Conservation (phyloP, 2,113 vertebrate species). For the Tenrec ecaudatus region DNA sequence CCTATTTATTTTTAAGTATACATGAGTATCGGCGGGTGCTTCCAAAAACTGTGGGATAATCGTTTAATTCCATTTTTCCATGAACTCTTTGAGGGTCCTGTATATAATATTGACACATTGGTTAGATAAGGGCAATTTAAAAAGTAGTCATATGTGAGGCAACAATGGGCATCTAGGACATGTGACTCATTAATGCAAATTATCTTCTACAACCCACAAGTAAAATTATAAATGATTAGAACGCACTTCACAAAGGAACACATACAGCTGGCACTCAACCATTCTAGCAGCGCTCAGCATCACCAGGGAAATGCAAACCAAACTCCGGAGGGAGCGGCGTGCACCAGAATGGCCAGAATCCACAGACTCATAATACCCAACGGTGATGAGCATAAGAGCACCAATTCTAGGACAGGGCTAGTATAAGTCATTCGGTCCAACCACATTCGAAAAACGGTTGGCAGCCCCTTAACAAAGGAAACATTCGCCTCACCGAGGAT, state of each 20-base stretch:
- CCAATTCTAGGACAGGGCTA: slow-evolving; percentile 3
- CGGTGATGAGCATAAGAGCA: not conserved
- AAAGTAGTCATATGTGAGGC: not conserved
- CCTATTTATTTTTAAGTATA: slow-evolving; percentile 32
- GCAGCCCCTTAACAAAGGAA: slow-evolving; percentile 29
- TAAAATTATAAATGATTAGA: slow-evolving; percentile 34
- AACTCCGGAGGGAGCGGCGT: too few species aligned
- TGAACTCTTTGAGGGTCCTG: too few species aligned
- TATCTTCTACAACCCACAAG: slow-evolving; percentile 14
- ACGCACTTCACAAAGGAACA: slow-evolving; percentile 33
- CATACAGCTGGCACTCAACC: not conserved
- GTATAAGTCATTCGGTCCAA: slow-evolving; percentile 23
- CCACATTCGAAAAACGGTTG: slow-evolving; percentile 12
- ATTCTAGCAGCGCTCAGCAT: slow-evolving; percentile 3
- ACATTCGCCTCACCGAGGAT: slow-evolving; percentile 20
- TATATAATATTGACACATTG: not conserved
- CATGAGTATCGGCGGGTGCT: too few species aligned
- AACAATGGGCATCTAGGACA: slow-evolving; percentile 1
- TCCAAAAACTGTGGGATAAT: too few species aligned
- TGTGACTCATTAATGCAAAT: slow-evolving; percentile 1
- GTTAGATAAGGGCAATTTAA: slow-evolving; percentile 36
- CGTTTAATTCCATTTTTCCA: too few species aligned
- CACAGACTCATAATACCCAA: not conserved
- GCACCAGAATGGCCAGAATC: too few species aligned
- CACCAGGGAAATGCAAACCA: slow-evolving; percentile 18